These are phyloP conservation scores for Magallana nippona DNA, from an alignment of 2,888 invertebrate genomes.

Conservation along the genomic window DNA sequence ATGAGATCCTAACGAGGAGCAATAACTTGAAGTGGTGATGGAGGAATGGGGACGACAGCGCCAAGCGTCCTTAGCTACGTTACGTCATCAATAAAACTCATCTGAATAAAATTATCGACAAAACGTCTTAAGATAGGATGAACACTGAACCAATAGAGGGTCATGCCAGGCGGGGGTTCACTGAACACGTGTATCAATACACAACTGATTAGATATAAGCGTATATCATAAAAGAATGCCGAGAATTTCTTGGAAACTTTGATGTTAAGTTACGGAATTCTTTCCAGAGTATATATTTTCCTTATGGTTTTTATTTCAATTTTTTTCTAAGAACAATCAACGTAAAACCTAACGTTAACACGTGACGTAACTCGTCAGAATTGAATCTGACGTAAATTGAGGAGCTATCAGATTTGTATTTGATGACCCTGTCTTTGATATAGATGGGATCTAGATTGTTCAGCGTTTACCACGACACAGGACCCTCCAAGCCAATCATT, in stretches of 20 bases:
- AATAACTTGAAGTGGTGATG: not conserved
- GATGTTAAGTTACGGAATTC: too few relatives aligned
- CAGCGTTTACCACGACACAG: not conserved
- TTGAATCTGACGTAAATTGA: too few relatives aligned
- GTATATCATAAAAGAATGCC: too few relatives aligned
- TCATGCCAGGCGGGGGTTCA: too few relatives aligned
- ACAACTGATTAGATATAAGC: not conserved
- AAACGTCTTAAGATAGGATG: not conserved
- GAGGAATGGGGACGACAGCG: not conserved
- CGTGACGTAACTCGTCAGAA: too few relatives aligned
- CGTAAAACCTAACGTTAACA: too few relatives aligned
- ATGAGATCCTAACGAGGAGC: not conserved
- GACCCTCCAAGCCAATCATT: not conserved
- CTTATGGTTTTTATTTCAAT: too few relatives aligned
- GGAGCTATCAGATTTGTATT: too few relatives aligned
- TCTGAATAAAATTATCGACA: not conserved
- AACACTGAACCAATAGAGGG: not conserved
- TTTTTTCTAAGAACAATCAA: too few relatives aligned
- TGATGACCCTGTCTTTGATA: too few relatives aligned
- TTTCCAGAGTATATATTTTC: too few relatives aligned
- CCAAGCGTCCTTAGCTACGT: not conserved
- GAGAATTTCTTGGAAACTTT: too few relatives aligned
- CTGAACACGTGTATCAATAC: not conserved
- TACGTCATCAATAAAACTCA: not conserved
- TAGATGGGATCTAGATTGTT: not conserved